Evolutionary conservation across 1,140 invertebrate species (phyloP).

Genomic region (Caenorhabditis tropicalis): DNA sequence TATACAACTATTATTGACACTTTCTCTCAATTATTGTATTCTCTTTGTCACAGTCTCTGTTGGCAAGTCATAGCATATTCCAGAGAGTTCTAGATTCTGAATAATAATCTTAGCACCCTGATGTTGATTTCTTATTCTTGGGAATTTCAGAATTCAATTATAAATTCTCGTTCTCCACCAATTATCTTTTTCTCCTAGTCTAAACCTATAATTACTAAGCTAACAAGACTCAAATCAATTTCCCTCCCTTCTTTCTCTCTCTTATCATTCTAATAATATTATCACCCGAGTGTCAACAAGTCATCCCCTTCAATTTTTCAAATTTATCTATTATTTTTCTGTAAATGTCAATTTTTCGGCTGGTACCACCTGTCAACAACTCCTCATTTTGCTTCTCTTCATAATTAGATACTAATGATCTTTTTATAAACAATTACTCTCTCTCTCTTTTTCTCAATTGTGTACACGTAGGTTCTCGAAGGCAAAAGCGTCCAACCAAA

Average conservation of each 20-base stretch:
- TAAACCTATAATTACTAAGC: neutral
- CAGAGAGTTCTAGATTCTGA: too few species aligned
- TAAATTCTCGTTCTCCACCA: too few species aligned
- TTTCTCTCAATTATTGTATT: neutral
- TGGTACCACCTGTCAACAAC: neutral
- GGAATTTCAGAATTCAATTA: too few species aligned
- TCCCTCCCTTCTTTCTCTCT: neutral
- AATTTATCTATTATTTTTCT: neutral
- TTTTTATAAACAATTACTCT: neutral
- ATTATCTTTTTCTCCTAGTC: neutral
- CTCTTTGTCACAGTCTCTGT: neutral
- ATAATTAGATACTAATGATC: neutral
- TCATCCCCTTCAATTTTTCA: neutral
- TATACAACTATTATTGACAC: neutral
- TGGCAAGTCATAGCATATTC: neutral
- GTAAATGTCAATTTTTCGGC: neutral
- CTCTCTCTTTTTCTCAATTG: neutral
- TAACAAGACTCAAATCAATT: neutral
- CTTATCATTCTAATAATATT: neutral
- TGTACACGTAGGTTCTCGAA: neutral
- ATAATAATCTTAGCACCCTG: too few species aligned
- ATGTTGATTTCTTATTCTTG: too few species aligned
- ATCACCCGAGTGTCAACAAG: neutral
- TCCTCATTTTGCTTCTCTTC: neutral
- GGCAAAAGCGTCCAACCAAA: neutral